A percentile compares a stretch with the other conserved stretches of the same genome.
Conservation (phyloP, 1,140 invertebrate genomes). For the Subanguina moxae region DNA sequence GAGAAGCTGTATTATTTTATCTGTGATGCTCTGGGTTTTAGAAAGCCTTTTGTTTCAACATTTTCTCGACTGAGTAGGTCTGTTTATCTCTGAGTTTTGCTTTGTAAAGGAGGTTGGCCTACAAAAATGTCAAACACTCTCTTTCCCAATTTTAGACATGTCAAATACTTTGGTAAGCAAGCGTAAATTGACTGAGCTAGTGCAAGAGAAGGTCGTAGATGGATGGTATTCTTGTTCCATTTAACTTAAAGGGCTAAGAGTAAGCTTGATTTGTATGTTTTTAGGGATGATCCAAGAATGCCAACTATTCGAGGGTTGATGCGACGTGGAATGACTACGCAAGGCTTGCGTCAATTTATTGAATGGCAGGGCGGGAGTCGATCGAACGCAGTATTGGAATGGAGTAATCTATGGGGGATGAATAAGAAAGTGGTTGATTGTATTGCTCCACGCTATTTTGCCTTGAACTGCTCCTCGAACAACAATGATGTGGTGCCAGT, state of each 20-base stretch:
- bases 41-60: conserved; percentile 89
- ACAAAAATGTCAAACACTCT: no score
- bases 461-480: conserved; percentile 63
- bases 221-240: conserved; percentile 78
- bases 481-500: not conserved
- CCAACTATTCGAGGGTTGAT: conserved; percentile 94
- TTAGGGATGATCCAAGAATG: conserved; percentile 92
- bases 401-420: conserved; percentile 99
- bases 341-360: conserved; percentile 93
- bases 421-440: conserved; percentile 96
- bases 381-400: conserved; percentile 97
- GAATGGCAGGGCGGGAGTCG: conserved; percentile 95
- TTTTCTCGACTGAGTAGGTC: conserved; percentile 72
- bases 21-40: conserved; percentile 72
- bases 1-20: conserved; percentile 90
- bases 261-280: conserved; percentile 26
- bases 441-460: conserved; percentile 82
- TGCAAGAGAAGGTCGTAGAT: conserved; percentile 83
- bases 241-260: no score
- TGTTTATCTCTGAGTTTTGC: no score
- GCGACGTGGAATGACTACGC: conserved; percentile 89
- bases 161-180: conserved; percentile 90
- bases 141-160: conserved; percentile 70
- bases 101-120: no score
- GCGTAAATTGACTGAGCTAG: conserved; percentile 89